A percentile compares a stretch with the other conserved stretches of the same genome.
phyloP scores from a whole-genome alignment of 2,797 vertebrate genomes.

The Clarias fuscus region DNA sequence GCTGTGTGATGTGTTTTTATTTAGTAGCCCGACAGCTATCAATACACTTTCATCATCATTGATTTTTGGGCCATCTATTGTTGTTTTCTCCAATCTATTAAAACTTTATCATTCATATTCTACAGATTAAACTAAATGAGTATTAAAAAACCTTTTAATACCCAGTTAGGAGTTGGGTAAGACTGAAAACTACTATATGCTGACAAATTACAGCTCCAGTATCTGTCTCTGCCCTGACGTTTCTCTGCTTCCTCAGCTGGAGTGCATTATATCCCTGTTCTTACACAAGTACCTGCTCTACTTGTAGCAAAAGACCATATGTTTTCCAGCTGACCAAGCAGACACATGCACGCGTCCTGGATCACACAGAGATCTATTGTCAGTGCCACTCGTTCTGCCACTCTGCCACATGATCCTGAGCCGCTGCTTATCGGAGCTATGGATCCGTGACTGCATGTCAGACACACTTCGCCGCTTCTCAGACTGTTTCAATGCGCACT shows the following conservation, averaged over 20 bases:
- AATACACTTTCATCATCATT: background rate
- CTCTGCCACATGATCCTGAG: constrained; percentile 1
- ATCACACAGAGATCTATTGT: constrained; percentile 38
- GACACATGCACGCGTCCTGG: constrained; percentile 20
- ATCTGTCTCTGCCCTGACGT: background rate
- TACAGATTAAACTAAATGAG: no score
- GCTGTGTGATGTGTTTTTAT: background rate
- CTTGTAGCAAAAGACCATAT: background rate
- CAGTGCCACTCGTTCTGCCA: constrained; percentile 9
- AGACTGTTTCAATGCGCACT: background rate
- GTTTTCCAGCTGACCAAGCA: constrained; percentile 34
- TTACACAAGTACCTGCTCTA: background rate
- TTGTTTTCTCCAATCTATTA: background rate
- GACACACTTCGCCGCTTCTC: constrained; percentile 28
- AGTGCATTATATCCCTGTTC: constrained; percentile 1
- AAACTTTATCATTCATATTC: background rate
- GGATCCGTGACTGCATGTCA: constrained; percentile 19
- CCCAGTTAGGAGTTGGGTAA: background rate
- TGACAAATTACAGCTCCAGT: background rate
- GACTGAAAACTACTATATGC: background rate
- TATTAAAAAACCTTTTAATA: background rate
- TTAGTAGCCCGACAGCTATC: background rate
- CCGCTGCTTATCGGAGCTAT: constrained; percentile 23
- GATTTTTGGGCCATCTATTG: background rate
- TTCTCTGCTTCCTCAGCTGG: background rate